Evolutionary conservation across 1,140 invertebrate genomes (phyloP).

Genomic region (Caenorhabditis brenneri): DNA sequence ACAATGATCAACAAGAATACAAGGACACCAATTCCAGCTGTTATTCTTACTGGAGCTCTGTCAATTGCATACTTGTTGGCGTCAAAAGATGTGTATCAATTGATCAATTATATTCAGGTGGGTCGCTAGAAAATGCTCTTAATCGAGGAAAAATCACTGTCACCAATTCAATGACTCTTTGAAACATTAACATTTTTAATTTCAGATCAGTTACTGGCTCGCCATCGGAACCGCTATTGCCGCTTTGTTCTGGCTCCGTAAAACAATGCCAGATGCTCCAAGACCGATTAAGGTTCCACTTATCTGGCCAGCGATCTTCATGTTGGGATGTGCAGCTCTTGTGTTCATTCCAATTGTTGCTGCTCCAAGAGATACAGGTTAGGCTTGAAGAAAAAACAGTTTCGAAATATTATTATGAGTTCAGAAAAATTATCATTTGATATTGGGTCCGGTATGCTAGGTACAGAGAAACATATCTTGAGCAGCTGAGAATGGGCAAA

Average conservation of each 20-base stretch:
- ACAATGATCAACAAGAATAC: constrained; percentile 83
- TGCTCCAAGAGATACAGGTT: constrained; percentile 54
- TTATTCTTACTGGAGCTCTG: constrained; percentile 54
- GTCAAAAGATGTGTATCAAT: constrained; percentile 54
- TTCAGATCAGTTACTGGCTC: constrained; percentile 60
- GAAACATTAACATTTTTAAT: background rate
- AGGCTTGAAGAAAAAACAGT: no score
- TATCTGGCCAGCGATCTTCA: constrained; percentile 56
- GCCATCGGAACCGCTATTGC: constrained; percentile 57
- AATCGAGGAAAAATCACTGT: no score
- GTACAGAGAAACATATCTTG: no score
- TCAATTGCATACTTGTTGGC: constrained; percentile 54
- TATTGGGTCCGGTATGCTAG: no score
- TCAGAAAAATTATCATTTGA: no score
- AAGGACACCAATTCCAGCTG: constrained; percentile 77
- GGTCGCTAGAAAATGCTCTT: no score
- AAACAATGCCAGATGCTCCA: constrained; percentile 50
- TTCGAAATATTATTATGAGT: no score
- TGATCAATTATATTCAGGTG: constrained; percentile 59
- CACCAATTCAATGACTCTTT: no score
- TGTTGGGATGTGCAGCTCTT: constrained; percentile 54
- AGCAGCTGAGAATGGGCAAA: no score
- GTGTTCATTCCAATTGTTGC: constrained; percentile 58
- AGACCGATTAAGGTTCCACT: constrained; percentile 55
- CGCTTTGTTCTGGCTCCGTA: constrained; percentile 56